Evolutionary conservation across 2,113 vertebrate species (phyloP).

Genomic region (Scatophagus argus): DNA sequence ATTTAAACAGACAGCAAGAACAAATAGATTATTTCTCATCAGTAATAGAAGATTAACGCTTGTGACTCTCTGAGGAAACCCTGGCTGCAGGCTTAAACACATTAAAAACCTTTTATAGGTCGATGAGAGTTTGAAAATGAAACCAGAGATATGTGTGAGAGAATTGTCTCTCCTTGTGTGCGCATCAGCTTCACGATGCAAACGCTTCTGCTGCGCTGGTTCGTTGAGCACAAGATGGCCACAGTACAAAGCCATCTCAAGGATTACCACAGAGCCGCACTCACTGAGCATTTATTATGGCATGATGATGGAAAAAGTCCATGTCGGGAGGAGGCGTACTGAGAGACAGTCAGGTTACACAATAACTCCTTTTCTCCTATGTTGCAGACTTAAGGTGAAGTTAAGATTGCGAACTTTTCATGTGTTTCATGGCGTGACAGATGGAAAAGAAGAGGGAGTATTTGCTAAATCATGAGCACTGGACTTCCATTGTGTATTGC

Average conservation of each 20-base stretch:
- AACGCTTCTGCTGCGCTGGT: slow-evolving; percentile 40
- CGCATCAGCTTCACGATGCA: slow-evolving; percentile 35
- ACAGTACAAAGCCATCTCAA: slow-evolving; percentile 37
- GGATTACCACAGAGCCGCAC: slow-evolving; percentile 44
- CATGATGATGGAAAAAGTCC: background rate
- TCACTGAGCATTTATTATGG: slow-evolving; percentile 37
- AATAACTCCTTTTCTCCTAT: slow-evolving; percentile 4
- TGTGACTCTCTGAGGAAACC: slow-evolving; percentile 29
- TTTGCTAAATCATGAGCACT: slow-evolving; percentile 8
- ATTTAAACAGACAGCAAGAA: slow-evolving; percentile 21
- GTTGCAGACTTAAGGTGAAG: slow-evolving; percentile 8
- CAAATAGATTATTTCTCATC: slow-evolving; percentile 38
- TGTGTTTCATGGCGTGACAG: background rate
- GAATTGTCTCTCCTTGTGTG: slow-evolving; percentile 20
- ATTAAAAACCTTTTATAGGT: slow-evolving; percentile 71
- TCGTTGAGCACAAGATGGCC: slow-evolving; percentile 59
- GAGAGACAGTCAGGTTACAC: background rate
- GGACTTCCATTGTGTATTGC: slow-evolving; percentile 18
- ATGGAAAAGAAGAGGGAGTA: background rate
- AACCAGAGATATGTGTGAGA: slow-evolving; percentile 40
- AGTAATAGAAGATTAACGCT: background rate
- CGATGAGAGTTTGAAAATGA: slow-evolving; percentile 56
- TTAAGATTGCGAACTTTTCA: background rate
- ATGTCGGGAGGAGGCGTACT: background rate
- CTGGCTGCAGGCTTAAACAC: slow-evolving; percentile 48